A percentile compares a stretch with the other conserved stretches of the same genome.
Evolutionary conservation across 2,797 vertebrate species (phyloP).

Genomic region (Luscinia luscinia): DNA sequence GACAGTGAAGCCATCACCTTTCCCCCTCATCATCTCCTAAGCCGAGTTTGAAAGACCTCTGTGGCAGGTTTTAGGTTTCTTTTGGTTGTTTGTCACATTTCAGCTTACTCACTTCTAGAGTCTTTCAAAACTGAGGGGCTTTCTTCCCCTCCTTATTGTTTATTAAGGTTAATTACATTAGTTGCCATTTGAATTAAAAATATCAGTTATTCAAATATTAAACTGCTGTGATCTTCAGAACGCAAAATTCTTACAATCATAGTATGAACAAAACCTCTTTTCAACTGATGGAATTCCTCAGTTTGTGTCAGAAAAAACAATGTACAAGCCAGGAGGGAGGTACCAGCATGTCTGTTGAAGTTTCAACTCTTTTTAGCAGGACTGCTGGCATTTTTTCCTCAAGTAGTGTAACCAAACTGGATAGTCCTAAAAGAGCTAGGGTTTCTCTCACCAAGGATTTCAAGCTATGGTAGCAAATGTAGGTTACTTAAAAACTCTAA

Average conservation of each 20-base stretch:
- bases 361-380: neutral
- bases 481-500: neutral
- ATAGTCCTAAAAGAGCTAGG: neutral
- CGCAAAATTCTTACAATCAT: neutral
- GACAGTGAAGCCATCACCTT: neutral
- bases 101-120: neutral
- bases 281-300: neutral
- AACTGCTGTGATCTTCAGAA: neutral
- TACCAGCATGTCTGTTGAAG: neutral
- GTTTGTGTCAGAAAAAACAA: neutral
- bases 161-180: neutral
- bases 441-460: neutral
- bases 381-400: neutral
- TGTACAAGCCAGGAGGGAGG: fast-evolving
- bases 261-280: neutral
- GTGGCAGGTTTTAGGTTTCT: neutral
- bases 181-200: neutral
- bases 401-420: neutral
- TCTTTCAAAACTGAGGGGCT: neutral
- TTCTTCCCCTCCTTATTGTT: neutral
- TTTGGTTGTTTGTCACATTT: neutral
- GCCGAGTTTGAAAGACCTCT: neutral
- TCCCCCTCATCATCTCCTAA: neutral
- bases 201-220: neutral
- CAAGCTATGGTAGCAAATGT: neutral